Conservation (phyloP, 2,113 vertebrate species). For the Cyrtonyx montezumae region DNA sequence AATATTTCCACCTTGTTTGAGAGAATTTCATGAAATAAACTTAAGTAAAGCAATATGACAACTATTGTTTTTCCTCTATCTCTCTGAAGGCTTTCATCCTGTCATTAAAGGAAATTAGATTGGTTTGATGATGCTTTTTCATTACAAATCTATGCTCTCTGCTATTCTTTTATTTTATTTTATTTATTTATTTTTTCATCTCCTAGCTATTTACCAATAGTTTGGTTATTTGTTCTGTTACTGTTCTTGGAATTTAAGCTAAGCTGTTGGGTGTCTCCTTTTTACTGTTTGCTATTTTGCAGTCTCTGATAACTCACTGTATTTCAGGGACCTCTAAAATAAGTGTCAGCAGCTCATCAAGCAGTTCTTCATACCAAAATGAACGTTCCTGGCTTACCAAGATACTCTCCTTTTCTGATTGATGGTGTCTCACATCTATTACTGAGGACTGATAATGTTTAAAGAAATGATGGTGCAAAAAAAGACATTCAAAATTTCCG, state of each 20-base stretch:
- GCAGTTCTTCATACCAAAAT: neutral
- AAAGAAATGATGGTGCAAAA: neutral
- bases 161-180: neutral
- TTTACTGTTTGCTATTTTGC: neutral
- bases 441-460: neutral
- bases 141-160: neutral
- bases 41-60: neutral
- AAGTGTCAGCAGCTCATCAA: neutral
- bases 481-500: neutral
- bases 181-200: neutral
- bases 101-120: neutral
- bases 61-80: neutral
- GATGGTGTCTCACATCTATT: neutral
- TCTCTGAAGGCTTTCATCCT: neutral
- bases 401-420: neutral
- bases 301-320: neutral
- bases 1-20: neutral
- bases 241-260: neutral
- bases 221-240: conserved; percentile 1
- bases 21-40: neutral
- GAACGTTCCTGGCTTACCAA: neutral
- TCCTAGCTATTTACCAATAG: neutral
- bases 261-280: neutral
- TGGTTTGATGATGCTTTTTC: neutral
- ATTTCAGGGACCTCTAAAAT: neutral